phyloP scores from a whole-genome alignment of 2,888 invertebrate species.

The Cosmia trapezina region DNA sequence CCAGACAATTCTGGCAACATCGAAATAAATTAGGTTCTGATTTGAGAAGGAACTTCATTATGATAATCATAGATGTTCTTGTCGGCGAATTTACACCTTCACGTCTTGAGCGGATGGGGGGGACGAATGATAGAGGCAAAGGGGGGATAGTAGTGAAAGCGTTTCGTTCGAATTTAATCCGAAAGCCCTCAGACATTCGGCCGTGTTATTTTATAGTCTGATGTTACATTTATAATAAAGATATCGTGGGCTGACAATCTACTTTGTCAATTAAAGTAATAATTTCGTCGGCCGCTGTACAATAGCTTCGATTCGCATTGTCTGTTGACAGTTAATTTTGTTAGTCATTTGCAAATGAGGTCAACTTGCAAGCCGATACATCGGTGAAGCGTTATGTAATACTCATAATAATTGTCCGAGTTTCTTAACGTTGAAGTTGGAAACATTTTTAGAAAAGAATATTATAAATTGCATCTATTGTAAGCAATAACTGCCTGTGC shows the following conservation, averaged over 20 bases:
- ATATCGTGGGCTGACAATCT: slow-evolving; percentile 58
- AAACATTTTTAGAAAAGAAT: slow-evolving; percentile 13
- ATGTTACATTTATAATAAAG: slow-evolving; percentile 25
- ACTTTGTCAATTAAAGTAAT: slow-evolving; percentile 58
- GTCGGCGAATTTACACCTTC: slow-evolving; percentile 74
- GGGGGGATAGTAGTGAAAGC: slow-evolving; percentile 81
- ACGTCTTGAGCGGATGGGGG: slow-evolving; percentile 59
- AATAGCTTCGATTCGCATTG: slow-evolving; percentile 63
- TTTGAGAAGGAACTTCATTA: slow-evolving; percentile 32
- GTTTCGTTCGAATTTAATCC: slow-evolving; percentile 84
- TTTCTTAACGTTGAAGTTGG: slow-evolving; percentile 36
- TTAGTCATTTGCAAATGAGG: slow-evolving; percentile 71
- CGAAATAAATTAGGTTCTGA: slow-evolving; percentile 37
- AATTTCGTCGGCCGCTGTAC: slow-evolving; percentile 61
- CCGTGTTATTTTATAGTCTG: slow-evolving; percentile 67
- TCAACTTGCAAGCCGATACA: slow-evolving; percentile 70
- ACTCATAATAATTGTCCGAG: slow-evolving; percentile 46
- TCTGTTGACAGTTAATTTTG: slow-evolving; percentile 65
- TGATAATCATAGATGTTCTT: slow-evolving; percentile 52
- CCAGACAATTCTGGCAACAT: slow-evolving; percentile 46
- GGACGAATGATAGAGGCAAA: slow-evolving; percentile 58
- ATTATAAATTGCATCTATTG: slow-evolving; percentile 5
- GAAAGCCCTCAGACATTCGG: slow-evolving; percentile 75
- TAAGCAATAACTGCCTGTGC: background rate
- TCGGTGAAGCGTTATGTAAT: slow-evolving; percentile 66